Base-by-base conservation (phyloP, 2,888 invertebrate genomes). In the Monopis laevigella region DNA sequence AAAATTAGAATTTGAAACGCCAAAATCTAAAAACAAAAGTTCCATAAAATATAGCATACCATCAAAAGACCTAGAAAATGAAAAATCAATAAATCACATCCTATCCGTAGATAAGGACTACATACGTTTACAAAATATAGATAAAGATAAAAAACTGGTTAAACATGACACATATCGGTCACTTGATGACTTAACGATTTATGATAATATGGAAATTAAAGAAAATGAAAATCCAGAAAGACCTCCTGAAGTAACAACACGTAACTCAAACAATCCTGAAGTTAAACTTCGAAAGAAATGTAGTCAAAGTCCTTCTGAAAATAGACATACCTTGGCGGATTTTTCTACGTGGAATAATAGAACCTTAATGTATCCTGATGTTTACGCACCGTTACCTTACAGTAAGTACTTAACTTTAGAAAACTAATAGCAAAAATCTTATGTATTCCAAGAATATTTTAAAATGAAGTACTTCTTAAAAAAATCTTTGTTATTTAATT, bases 321-420 rank as follows among this genome's bases (percentile, higher is more conserved):
- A 72, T 51, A 69, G 74, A 24, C 74, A 78, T 49, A 71, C 74
- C 13, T 46, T 74, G 35, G 70, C 74, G 45, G 75, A 77, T 32
- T 56, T 66, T 44, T 55, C 62, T 10, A 67, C 73, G 44, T 78
- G 78, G 78, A 65, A 56, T 42, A 78, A 77, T 50, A 69, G 80
- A 53, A 70, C 75, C 24, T 62, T 84, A 51, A 83, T 85, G 60
- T 84, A 88, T 68, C 88, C 90, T 46, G 83, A 88, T 62, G 84
- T 92, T 51, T 90, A 89, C 65, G 89, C 88, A 48, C 89, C 89
- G 50, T 82, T 85, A 51, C 88, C 89, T 44, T 89, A 89, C 73
- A 90, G 24, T 10, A 24, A 10, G 6, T 6, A 7, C 6, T 24
- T 24, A 24, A 24, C 24, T 24, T 24, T 6, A 6, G 24, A 24